A percentile compares a stretch with the other conserved stretches of the same genome.
Evolutionary conservation across 2,113 vertebrate species (phyloP).

Genomic region (Meles meles): DNA sequence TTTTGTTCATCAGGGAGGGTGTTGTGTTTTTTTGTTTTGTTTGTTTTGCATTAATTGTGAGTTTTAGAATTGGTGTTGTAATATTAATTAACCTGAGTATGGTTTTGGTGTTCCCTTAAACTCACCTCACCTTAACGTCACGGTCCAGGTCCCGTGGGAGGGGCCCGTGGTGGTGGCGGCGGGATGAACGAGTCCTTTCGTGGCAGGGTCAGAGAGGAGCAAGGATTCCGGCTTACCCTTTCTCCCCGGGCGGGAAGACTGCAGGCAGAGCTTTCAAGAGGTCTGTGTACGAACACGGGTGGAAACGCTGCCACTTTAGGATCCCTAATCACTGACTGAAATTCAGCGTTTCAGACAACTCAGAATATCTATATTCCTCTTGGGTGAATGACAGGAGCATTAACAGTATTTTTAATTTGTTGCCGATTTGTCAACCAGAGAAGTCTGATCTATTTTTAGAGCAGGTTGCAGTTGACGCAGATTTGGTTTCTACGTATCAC

Average conservation of each 20-base stretch:
- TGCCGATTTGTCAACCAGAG: neutral
- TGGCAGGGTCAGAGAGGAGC: neutral
- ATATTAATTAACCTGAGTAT: neutral
- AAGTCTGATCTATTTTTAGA: neutral
- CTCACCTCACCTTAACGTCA: neutral
- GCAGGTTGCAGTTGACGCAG: neutral
- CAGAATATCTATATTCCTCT: neutral
- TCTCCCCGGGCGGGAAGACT: neutral
- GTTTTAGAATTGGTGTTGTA: neutral
- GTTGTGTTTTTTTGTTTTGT: neutral
- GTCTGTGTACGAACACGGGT: accelerated
- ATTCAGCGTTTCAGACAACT: neutral
- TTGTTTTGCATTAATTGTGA: neutral
- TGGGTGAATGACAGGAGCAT: neutral
- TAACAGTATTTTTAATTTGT: neutral
- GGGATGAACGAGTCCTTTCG: neutral
- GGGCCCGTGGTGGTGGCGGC: too few relatives aligned
- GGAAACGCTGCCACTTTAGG: neutral
- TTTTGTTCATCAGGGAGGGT: neutral
- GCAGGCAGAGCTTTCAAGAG: neutral
- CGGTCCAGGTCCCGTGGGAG: neutral
- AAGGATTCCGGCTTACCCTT: accelerated
- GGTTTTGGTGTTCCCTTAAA: neutral
- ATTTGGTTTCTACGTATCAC: neutral
- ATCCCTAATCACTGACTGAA: neutral